phyloP scores from a whole-genome alignment of 1,140 invertebrate species.

The Leptopilina boulardi region DNA sequence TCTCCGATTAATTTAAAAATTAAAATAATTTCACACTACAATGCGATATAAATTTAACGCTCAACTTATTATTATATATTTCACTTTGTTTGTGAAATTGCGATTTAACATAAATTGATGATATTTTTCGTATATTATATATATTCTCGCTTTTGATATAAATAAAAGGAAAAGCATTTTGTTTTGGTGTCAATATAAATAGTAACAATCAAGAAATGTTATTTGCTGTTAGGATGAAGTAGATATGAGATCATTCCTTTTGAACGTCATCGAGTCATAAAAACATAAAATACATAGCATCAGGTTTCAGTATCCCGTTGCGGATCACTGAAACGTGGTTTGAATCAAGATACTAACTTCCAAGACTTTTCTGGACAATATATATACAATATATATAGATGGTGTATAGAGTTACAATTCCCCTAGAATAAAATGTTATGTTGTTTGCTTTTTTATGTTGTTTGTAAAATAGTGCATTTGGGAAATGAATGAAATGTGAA shows the following conservation, averaged over 20 bases:
- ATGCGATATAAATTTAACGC: no score
- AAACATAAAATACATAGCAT: conserved; percentile 50
- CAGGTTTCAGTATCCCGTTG: conserved; percentile 53
- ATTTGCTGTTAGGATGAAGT: not conserved
- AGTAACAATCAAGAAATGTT: conserved; percentile 17
- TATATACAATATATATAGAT: not conserved
- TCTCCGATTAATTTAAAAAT: no score
- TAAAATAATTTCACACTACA: no score
- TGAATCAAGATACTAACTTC: conserved; percentile 46
- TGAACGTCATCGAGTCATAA: conserved; percentile 56
- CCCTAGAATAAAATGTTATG: not conserved
- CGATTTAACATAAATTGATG: no score
- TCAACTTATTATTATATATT: no score
- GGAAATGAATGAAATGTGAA: conserved; percentile 4
- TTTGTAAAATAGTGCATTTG: conserved; percentile 6
- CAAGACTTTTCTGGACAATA: conserved; percentile 17
- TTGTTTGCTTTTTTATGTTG: not conserved
- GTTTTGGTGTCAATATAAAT: conserved; percentile 11
- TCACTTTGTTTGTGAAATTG: no score
- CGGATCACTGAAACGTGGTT: conserved; percentile 51
- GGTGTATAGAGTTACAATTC: conserved; percentile 12
- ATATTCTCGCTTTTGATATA: no score
- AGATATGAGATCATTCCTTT: conserved; percentile 43
- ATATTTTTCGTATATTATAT: no score
- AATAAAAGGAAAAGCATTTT: not conserved